These are phyloP conservation scores for Hippopotamyrus pictus DNA, from an alignment of 2,797 vertebrate species.

Conservation along the genomic window DNA sequence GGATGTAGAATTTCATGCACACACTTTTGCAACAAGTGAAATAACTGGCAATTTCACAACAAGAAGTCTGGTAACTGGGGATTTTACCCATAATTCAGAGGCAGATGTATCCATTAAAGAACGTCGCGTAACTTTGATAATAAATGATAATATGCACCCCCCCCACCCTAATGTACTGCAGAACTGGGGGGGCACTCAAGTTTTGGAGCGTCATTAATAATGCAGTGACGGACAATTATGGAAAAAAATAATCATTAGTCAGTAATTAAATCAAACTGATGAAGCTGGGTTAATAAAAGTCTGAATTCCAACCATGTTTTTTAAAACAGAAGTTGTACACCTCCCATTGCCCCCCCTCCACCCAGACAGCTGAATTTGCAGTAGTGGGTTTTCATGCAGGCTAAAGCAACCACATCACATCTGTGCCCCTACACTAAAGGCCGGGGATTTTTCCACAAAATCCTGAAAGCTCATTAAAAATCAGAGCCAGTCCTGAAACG, in stretches of 20 bases:
- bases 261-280: background rate
- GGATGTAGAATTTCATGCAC: background rate
- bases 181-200: background rate
- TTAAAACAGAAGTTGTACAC: background rate
- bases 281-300: background rate
- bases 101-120: background rate
- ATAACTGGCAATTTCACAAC: background rate
- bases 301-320: background rate
- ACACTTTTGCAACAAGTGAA: background rate
- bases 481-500: background rate
- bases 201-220: background rate
- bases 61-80: background rate
- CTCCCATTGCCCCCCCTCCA: background rate
- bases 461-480: background rate
- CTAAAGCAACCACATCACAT: background rate
- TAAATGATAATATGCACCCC: background rate
- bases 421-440: background rate
- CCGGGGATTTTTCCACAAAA: background rate
- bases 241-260: background rate
- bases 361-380: background rate
- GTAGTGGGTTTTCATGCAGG: background rate
- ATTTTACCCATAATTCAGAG: background rate
- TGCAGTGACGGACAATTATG: background rate
- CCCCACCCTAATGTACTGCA: background rate
- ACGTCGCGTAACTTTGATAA: background rate